These are phyloP conservation scores for Oncorhynchus gorbuscha DNA, from an alignment of 2,113 vertebrate species.

Conservation along the genomic window DNA sequence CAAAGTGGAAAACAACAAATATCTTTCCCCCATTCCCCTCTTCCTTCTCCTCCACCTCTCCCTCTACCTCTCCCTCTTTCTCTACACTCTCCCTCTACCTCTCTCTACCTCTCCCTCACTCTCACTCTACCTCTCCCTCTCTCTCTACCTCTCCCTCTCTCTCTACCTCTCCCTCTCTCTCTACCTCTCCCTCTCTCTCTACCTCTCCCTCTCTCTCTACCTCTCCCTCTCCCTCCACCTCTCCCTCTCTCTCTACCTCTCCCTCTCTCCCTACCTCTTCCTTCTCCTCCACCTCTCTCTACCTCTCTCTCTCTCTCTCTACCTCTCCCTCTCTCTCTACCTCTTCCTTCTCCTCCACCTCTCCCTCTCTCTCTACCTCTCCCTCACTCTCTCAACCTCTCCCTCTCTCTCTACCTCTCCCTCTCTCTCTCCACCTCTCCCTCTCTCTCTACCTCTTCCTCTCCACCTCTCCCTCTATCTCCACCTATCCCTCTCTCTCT, in stretches of 20 bases:
- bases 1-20: no score
- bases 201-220: neutral
- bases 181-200: neutral
- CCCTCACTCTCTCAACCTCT: no score
- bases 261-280: neutral
- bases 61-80: neutral
- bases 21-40: neutral
- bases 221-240: no score
- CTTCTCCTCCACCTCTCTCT: rapidly evolving
- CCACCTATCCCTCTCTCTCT: neutral
- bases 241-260: neutral
- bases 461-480: neutral
- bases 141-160: neutral
- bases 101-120: neutral
- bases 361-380: no score
- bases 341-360: no score
- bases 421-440: no score
- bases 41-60: no score
- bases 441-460: neutral
- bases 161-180: neutral
- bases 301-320: no score
- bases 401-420: no score
- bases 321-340: no score
- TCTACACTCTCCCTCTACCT: no score
- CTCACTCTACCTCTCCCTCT: no score